phyloP scores from a whole-genome alignment of 2,888 invertebrate genomes.

The Harpagoxenus sublaevis region DNA sequence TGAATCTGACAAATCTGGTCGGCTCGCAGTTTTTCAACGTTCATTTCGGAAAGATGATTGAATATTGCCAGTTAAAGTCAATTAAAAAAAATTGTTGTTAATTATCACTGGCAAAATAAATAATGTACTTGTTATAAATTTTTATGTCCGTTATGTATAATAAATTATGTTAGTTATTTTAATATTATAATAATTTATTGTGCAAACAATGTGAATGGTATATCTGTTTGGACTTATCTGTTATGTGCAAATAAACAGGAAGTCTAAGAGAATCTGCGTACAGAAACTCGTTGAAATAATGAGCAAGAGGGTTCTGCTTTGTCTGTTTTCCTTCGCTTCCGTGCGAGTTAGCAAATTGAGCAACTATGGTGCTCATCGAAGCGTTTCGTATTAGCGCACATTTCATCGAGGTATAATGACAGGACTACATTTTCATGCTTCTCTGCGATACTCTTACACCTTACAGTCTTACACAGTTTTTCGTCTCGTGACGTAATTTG shows the following conservation, averaged over 20 bases:
- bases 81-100: too few relatives aligned
- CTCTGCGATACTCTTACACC: not conserved
- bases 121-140: too few relatives aligned
- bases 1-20: too few relatives aligned
- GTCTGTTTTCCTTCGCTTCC: conserved; percentile 48
- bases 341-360: conserved; percentile 49
- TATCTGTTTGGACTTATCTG: conserved; percentile 9
- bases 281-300: conserved; percentile 35
- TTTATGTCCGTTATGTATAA: too few relatives aligned
- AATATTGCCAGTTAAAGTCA: too few relatives aligned
- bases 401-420: conserved; percentile 51
- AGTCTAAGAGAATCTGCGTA: conserved; percentile 4
- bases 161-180: not conserved
- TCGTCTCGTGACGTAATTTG: conserved; percentile 20
- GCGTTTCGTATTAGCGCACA: conserved; percentile 62
- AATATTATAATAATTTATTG: not conserved
- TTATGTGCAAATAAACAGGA: conserved; percentile 14
- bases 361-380: conserved; percentile 49
- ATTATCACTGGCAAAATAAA: too few relatives aligned
- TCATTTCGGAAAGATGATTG: too few relatives aligned
- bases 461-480: not conserved
- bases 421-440: conserved; percentile 71
- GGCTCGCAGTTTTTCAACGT: too few relatives aligned
- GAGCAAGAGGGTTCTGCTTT: conserved; percentile 15
- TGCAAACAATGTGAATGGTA: not conserved